Evolutionary conservation across 2,113 vertebrate species (phyloP), one percentile per base, ranked within the genome.

Genomic region (Octodon degus): DNA sequence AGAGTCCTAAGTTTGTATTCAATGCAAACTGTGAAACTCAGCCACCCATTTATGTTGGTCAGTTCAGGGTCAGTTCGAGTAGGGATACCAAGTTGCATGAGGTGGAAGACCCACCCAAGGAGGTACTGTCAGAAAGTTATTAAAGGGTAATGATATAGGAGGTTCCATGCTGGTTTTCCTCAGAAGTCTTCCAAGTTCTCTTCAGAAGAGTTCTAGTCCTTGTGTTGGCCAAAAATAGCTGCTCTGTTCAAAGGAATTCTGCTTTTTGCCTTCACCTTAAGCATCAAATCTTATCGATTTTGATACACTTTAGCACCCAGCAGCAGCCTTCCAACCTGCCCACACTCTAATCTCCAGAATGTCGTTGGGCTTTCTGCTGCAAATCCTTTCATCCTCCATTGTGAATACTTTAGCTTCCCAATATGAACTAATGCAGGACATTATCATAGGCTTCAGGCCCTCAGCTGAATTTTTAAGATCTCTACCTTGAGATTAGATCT

Each of bases 361-460:
- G 68, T 1, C n/a, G 10, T 6, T 37, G 34, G 68, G 34, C 6
- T 13, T 65, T 65, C 17, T n/a, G 37, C 5, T 20, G 2, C 68
- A 72, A 8, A 72, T 2, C 34, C 17, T 37, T 4, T 34, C 2
- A 7, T 20, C 68, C 9, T 70, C 68, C n/a, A 37, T 37, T 11
- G 9, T n/a, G 40, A 34, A 40, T 72, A 34, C 70, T 37, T 72
- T 8, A 10, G n/a, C 19, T 10, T 40, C n/a, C n/a, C 5, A 20
- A 37, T n/a, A n/a, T 19, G 16, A 0, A n/a, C 5, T 19, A 2
- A 19, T 2, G 34, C 16, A 34, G 34, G 34, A 37, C n/a, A 20
- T 6, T 7, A 14, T 32, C 67, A n/a, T n/a, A 16, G 20, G 19
- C 19, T 40, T 22, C 70, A 11, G n/a, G 19, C n/a, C n/a, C n/a